Conservation (phyloP, 2,113 vertebrate genomes). For the Platysteira castanea region DNA sequence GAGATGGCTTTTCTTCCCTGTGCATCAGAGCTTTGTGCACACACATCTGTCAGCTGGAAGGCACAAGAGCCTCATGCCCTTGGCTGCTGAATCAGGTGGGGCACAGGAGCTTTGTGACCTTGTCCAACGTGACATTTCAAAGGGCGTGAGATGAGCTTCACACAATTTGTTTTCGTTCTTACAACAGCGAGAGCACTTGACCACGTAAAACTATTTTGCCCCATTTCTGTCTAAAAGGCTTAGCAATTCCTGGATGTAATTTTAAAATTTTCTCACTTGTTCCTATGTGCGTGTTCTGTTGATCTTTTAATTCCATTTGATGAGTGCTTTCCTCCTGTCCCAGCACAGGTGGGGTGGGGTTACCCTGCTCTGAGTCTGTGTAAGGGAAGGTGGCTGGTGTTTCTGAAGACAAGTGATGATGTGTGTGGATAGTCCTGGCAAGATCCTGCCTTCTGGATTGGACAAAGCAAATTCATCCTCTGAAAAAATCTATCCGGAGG, state of each 20-base stretch:
- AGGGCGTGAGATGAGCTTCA: neutral
- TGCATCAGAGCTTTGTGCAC: neutral
- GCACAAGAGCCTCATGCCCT: neutral
- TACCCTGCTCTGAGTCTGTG: neutral
- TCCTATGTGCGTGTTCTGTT: fast-evolving
- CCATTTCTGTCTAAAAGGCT: neutral
- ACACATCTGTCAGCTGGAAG: neutral
- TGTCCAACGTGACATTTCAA: fast-evolving
- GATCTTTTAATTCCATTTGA: neutral
- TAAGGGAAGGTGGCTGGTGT: neutral
- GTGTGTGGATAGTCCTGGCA: neutral
- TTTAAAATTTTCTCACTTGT: neutral
- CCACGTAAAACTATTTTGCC: neutral
- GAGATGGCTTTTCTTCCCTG: neutral
- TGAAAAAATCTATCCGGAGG: conserved; percentile 27
- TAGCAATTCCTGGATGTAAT: neutral
- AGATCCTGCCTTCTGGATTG: neutral
- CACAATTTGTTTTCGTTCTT: neutral
- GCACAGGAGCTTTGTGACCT: neutral
- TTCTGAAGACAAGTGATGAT: neutral
- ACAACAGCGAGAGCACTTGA: neutral
- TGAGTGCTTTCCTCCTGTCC: neutral
- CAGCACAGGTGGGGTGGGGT: neutral
- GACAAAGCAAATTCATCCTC: conserved; percentile 40
- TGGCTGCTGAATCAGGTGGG: neutral